A percentile compares a stretch with the other conserved stretches of the same genome.
phyloP scores from a whole-genome alignment of 2,888 invertebrate species.

The Trichogramma evanescens region DNA sequence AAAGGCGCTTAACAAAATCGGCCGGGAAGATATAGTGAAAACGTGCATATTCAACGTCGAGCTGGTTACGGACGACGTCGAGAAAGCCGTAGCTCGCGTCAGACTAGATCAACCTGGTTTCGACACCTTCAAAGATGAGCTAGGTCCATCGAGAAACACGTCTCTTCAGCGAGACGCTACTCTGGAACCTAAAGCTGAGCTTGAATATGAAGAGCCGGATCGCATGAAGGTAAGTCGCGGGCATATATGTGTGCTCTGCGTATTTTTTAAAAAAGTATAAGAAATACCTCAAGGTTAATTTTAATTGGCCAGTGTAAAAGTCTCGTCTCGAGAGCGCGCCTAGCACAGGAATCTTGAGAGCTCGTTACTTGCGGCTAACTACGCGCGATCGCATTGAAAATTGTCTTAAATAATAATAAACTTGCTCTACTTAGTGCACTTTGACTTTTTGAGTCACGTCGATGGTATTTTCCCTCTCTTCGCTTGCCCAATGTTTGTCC shows the following conservation, averaged over 20 bases:
- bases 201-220: constrained; percentile 56
- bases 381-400: neutral
- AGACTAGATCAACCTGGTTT: constrained; percentile 54
- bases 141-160: constrained; percentile 66
- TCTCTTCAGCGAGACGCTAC: constrained; percentile 62
- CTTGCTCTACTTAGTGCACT: constrained; percentile 14
- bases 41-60: constrained; percentile 69
- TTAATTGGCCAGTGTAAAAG: constrained; percentile 10
- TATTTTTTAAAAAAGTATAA: constrained; percentile 10
- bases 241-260: neutral
- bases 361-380: neutral
- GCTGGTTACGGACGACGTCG: constrained; percentile 66
- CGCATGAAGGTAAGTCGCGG: constrained; percentile 58
- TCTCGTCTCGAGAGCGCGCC: constrained; percentile 1
- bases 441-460: constrained; percentile 1
- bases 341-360: constrained; percentile 10
- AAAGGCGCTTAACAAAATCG: constrained; percentile 69
- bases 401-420: constrained; percentile 5
- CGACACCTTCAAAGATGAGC: constrained; percentile 62
- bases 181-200: constrained; percentile 52
- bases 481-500: constrained; percentile 14
- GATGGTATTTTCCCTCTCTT: neutral
- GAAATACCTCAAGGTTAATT: constrained; percentile 9
- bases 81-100: constrained; percentile 53
- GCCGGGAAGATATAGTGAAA: constrained; percentile 73